A percentile compares a stretch with the other conserved stretches of the same genome.
Evolutionary conservation across 2,797 vertebrate species (phyloP).

Genomic region (Crenichthys baileyi): DNA sequence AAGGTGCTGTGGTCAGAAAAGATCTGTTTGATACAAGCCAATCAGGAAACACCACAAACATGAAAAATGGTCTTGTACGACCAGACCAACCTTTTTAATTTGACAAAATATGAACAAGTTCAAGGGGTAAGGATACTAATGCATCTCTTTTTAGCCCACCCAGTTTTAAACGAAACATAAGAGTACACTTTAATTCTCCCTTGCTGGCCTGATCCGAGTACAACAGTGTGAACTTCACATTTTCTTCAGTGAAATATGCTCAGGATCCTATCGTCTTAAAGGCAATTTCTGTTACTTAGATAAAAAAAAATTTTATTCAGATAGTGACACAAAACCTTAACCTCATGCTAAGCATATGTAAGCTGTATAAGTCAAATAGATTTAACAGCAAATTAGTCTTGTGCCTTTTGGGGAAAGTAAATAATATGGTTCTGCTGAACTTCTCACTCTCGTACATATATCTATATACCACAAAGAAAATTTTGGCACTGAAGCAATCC

Average conservation of each 20-base stretch:
- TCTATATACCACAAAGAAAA: constrained; percentile 72
- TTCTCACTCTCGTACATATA: constrained; percentile 55
- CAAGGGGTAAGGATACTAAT: background rate
- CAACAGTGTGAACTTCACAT: constrained; percentile 37
- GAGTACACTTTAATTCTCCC: constrained; percentile 33
- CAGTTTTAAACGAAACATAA: constrained; percentile 42
- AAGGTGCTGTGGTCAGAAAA: background rate
- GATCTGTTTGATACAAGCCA: background rate
- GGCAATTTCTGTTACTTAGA: constrained; percentile 52
- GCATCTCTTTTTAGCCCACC: constrained; percentile 15
- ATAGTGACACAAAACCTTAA: constrained; percentile 35
- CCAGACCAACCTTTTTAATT: background rate
- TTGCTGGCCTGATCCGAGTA: background rate
- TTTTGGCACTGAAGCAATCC: constrained; percentile 6
- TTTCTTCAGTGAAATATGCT: constrained; percentile 36
- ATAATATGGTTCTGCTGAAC: constrained; percentile 78
- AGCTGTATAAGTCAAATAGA: constrained; percentile 44
- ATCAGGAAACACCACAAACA: background rate
- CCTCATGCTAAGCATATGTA: constrained; percentile 37
- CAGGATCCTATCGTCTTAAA: constrained; percentile 45
- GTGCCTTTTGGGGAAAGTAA: constrained; percentile 54
- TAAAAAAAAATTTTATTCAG: constrained; percentile 53
- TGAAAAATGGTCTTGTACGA: background rate
- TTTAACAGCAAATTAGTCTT: constrained; percentile 56
- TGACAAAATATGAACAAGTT: background rate